phyloP scores from a whole-genome alignment of 2,797 vertebrate genomes.

The Acipenser oxyrinchus region DNA sequence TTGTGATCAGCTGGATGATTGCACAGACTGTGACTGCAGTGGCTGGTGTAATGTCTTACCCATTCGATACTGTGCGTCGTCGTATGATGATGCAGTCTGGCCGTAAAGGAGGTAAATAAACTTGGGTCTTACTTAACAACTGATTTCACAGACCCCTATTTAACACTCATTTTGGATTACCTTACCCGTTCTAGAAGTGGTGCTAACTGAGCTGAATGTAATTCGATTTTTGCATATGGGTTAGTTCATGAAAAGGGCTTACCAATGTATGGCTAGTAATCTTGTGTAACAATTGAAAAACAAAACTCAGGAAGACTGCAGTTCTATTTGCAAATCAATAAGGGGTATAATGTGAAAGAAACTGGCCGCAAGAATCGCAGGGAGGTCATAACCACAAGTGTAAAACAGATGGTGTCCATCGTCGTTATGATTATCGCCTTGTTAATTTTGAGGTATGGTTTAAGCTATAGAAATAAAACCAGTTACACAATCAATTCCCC shows the following conservation, averaged over 20 bases:
- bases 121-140: no score
- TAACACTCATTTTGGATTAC: neutral
- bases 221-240: neutral
- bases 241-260: neutral
- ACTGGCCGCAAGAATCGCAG: no score
- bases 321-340: no score
- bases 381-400: no score
- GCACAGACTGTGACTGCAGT: slow-evolving; percentile 65
- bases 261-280: neutral
- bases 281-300: neutral
- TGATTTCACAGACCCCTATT: neutral
- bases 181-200: neutral
- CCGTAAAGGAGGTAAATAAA: slow-evolving; percentile 59
- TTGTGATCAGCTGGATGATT: slow-evolving; percentile 70
- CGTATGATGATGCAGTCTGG: slow-evolving; percentile 78
- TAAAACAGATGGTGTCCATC: no score
- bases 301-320: no score
- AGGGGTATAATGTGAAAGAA: no score
- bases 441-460: no score
- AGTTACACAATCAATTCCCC: no score
- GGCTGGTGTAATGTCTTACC: slow-evolving; percentile 62
- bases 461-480: no score
- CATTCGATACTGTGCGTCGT: slow-evolving; percentile 64
- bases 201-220: slow-evolving; percentile 16
- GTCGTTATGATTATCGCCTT: no score